Conservation (phyloP, 2,113 vertebrate species). For the Hippocampus comes region DNA sequence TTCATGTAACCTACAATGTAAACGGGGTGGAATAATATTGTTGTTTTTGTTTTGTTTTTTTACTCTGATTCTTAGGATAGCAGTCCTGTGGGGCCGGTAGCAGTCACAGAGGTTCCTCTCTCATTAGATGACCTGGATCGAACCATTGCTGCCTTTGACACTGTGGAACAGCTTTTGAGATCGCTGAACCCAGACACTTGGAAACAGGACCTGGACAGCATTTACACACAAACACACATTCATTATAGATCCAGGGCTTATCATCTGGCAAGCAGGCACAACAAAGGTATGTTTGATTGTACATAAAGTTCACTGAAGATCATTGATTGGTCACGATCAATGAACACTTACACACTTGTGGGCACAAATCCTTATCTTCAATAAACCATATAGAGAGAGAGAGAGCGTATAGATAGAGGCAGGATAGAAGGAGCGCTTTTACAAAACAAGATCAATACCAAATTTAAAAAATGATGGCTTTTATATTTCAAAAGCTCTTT, state of each 20-base stretch:
- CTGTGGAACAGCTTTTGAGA: conserved; percentile 86
- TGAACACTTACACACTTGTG: too few relatives aligned
- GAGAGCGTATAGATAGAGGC: too few relatives aligned
- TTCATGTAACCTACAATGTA: background rate
- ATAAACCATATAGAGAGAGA: too few relatives aligned
- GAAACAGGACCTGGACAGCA: conserved; percentile 87
- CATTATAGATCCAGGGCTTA: conserved; percentile 84
- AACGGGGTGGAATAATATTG: background rate
- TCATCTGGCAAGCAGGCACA: conserved; percentile 77
- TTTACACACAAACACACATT: conserved; percentile 80
- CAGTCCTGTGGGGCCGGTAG: conserved; percentile 41
- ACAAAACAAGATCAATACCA: too few relatives aligned
- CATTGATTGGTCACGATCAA: too few relatives aligned
- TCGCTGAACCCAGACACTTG: conserved; percentile 87
- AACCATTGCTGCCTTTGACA: conserved; percentile 86
- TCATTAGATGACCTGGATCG: conserved; percentile 82
- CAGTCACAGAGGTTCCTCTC: conserved; percentile 78
- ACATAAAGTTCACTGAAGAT: too few relatives aligned
- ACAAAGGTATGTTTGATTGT: conserved; percentile 78
- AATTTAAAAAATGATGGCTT: too few relatives aligned
- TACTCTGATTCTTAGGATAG: conserved; percentile 38
- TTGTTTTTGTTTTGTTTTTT: background rate
- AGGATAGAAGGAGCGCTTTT: too few relatives aligned
- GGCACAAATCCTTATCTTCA: too few relatives aligned
- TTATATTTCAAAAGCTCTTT: too few relatives aligned